Percentiles rank a stretch among this genome's conserved stretches.
Conservation (phyloP, 2,113 vertebrate species). For the Sturnus vulgaris region DNA sequence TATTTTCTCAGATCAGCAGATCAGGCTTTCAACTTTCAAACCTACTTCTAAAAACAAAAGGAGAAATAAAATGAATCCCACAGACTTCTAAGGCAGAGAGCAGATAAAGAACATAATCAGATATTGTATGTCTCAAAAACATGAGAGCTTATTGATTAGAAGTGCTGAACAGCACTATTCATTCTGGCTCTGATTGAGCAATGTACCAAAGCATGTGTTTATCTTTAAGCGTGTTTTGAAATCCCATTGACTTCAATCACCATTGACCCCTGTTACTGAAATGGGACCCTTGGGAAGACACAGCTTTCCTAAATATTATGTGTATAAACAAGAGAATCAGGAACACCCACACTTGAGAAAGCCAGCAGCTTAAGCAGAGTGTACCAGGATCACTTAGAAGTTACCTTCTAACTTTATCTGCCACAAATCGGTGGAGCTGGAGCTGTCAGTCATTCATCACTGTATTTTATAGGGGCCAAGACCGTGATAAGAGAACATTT, state of each 20-base stretch:
- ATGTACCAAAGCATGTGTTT: conserved; percentile 27
- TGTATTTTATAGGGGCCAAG: not conserved
- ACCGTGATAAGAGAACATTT: not conserved
- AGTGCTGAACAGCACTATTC: not conserved
- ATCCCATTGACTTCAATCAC: conserved; percentile 47
- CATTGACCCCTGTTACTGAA: conserved; percentile 44
- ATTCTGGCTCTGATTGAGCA: not conserved
- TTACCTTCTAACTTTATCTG: not conserved
- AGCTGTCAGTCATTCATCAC: not conserved
- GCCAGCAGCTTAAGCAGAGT: not conserved
- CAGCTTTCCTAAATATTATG: conserved; percentile 59
- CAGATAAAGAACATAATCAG: not conserved
- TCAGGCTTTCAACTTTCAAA: conserved; percentile 1
- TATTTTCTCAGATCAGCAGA: not conserved
- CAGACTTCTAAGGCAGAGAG: not conserved
- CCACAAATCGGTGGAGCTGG: not conserved
- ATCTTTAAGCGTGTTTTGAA: conserved; percentile 53
- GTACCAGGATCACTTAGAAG: not conserved
- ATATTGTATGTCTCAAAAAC: not conserved
- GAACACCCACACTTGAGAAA: conserved; percentile 33
- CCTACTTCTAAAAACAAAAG: not conserved
- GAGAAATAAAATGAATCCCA: not conserved
- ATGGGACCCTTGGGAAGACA: conserved; percentile 41
- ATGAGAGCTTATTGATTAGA: not conserved
- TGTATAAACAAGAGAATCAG: conserved; percentile 47